Conservation (phyloP, 2,797 vertebrate genomes). For the Cyclopterus lumpus region DNA sequence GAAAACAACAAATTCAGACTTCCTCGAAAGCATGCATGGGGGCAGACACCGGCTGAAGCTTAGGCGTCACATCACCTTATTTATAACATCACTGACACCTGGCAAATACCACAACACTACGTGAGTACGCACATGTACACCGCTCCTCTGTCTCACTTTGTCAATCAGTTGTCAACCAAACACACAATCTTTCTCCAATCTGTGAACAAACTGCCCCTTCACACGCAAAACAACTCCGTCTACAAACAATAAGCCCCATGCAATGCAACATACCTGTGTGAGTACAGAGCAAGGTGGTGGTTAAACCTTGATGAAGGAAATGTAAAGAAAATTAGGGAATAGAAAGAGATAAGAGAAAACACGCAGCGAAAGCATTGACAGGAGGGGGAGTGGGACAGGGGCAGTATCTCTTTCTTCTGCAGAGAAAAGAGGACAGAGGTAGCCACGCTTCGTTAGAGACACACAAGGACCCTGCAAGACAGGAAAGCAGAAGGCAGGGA, state of each 20-base stretch:
- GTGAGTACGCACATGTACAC: constrained; percentile 57
- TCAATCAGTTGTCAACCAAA: constrained; percentile 30
- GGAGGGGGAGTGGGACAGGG: constrained; percentile 20
- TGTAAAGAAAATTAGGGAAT: neutral
- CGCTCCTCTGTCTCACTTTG: constrained; percentile 33
- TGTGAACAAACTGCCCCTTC: constrained; percentile 9
- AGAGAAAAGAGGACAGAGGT: constrained; percentile 54
- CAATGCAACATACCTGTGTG: neutral
- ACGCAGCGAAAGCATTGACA: neutral
- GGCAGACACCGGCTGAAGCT: constrained; percentile 44
- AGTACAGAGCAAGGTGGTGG: neutral
- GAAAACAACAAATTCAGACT: constrained; percentile 4
- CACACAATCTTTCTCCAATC: constrained; percentile 28
- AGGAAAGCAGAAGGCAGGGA: constrained; percentile 58
- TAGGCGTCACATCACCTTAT: constrained; percentile 61
- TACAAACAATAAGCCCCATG: neutral
- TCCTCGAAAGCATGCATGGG: constrained; percentile 10
- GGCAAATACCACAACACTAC: constrained; percentile 81
- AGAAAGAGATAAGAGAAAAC: neutral
- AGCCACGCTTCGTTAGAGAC: constrained; percentile 67
- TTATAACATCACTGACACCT: constrained; percentile 76
- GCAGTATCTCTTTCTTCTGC: constrained; percentile 56
- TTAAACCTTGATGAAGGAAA: neutral
- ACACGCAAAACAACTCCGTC: constrained; percentile 10
- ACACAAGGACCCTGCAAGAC: constrained; percentile 61